These are phyloP conservation scores for Aulostomus chinensis DNA, from an alignment of 2,797 vertebrate species.

Conservation along the genomic window DNA sequence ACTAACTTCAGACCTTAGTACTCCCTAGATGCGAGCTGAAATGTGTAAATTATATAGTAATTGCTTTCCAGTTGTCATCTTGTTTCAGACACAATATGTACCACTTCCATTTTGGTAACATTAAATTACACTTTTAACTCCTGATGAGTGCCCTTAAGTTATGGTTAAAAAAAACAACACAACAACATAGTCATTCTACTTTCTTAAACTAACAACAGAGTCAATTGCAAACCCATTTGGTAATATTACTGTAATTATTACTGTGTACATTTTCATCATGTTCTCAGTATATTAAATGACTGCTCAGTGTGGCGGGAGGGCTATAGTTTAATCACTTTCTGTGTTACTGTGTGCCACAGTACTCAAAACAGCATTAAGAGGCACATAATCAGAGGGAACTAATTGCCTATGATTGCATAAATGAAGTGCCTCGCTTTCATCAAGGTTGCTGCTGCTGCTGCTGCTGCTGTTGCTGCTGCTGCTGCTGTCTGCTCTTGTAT, in stretches of 20 bases:
- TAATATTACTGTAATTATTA: constrained; percentile 80
- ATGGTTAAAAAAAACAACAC: too few species aligned
- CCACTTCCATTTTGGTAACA: constrained; percentile 1
- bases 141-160: too few species aligned
- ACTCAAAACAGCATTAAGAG: constrained; percentile 84
- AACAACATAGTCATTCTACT: constrained; percentile 42
- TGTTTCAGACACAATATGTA: too few species aligned
- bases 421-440: constrained; percentile 76
- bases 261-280: constrained; percentile 81
- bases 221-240: constrained; percentile 71
- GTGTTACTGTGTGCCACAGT: constrained; percentile 77
- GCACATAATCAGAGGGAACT: constrained; percentile 86
- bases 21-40: constrained; percentile 11
- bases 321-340: constrained; percentile 76
- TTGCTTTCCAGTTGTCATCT: constrained; percentile 28
- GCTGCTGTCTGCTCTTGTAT: constrained; percentile 70
- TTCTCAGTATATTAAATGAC: constrained; percentile 75
- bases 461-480: constrained; percentile 71
- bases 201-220: constrained; percentile 60
- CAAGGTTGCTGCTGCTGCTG: constrained; percentile 67
- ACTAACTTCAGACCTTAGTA: constrained; percentile 20
- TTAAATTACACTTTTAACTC: constrained; percentile 15
- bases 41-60: constrained; percentile 34
- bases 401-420: constrained; percentile 85
- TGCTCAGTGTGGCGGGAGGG: constrained; percentile 69